Conservation (phyloP, 2,797 vertebrate genomes). For the Megalops cyprinoides region DNA sequence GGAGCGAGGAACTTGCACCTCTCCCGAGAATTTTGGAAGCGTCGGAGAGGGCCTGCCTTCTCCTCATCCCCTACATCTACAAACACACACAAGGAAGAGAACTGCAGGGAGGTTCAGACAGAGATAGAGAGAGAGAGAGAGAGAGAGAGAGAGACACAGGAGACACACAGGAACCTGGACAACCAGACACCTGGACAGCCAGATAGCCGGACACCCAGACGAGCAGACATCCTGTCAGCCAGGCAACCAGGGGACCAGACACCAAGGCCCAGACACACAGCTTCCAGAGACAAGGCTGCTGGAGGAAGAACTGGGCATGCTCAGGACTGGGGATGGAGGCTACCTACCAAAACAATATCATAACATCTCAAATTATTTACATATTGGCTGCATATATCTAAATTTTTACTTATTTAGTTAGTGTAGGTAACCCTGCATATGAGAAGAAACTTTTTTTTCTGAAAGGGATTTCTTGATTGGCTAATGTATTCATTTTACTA, state of each 20-base stretch:
- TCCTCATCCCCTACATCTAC: conserved; percentile 95
- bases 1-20: conserved; percentile 87
- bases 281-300: conserved; percentile 24
- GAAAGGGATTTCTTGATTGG: too few relatives aligned
- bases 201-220: background rate
- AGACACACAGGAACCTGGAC: conserved; percentile 14
- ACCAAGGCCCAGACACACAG: conserved; percentile 32
- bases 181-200: conserved; percentile 12
- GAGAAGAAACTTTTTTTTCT: background rate
- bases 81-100: conserved; percentile 88
- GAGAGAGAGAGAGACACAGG: conserved; percentile 35
- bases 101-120: conserved; percentile 91
- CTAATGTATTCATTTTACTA: background rate
- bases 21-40: conserved; percentile 84
- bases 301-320: conserved; percentile 43
- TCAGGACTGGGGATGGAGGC: conserved; percentile 13
- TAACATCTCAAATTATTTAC: background rate
- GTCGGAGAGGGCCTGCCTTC: conserved; percentile 86
- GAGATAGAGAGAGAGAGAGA: conserved; percentile 79
- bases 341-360: background rate
- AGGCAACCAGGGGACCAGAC: background rate
- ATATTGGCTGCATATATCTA: background rate
- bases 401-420: background rate
- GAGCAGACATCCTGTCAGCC: background rate
- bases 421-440: background rate